phyloP scores from a whole-genome alignment of 2,797 vertebrate species.

The Florisuga fusca region DNA sequence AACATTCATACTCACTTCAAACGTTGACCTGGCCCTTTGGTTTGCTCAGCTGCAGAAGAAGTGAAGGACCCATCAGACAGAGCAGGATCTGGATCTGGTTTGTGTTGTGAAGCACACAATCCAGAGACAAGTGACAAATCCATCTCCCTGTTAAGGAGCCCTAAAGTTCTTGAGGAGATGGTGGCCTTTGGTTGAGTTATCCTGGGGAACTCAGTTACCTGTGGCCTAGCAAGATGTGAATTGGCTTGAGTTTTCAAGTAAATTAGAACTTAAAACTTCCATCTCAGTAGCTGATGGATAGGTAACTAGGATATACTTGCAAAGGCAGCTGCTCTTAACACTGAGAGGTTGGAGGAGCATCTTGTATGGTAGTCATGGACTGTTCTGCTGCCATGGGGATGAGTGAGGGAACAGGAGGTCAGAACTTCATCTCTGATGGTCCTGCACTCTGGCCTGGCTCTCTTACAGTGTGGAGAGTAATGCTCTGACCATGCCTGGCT shows the following conservation, averaged over 20 bases:
- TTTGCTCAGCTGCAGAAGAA: not conserved
- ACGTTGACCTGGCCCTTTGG: not conserved
- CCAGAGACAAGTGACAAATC: not conserved
- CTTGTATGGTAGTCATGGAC: not conserved
- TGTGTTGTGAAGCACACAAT: not conserved
- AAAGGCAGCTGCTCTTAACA: not conserved
- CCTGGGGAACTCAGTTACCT: not conserved
- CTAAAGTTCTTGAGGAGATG: not conserved
- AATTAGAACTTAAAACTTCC: not conserved
- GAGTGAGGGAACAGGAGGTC: not conserved
- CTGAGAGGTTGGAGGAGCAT: not conserved
- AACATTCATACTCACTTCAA: not conserved
- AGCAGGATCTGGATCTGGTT: constrained; percentile 3
- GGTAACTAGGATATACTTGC: not conserved
- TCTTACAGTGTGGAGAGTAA: not conserved
- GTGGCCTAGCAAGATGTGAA: not conserved
- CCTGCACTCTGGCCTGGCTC: not conserved
- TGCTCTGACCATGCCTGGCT: not conserved
- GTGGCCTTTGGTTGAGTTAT: not conserved
- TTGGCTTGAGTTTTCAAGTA: not conserved
- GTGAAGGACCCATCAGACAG: not conserved
- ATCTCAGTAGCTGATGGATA: not conserved
- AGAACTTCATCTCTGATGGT: not conserved
- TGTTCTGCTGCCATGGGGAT: not conserved
- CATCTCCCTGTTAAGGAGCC: not conserved